Evolutionary conservation across 1,140 invertebrate species (phyloP), one percentile per base, ranked within the genome.

Genomic region (Bilobella aurantiaca): DNA sequence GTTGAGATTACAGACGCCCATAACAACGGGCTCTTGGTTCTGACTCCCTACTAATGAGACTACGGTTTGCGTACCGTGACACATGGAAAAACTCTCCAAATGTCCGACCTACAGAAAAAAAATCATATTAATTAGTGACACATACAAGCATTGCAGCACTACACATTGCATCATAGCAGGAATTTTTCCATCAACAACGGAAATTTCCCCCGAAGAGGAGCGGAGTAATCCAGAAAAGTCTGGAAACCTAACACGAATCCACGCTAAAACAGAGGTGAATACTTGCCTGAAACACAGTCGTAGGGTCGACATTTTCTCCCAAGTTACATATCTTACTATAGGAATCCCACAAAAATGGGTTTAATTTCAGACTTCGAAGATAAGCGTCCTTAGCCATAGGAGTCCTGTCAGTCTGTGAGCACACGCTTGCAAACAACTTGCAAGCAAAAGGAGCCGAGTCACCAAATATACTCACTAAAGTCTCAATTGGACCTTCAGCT

Each of bases 331-430:
- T 79, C 75, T 87, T 84, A 75, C 90, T 86, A 80, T 90, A 98
- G 3, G 91, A 87, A 76, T 91, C 87, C 93, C 93, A 98, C 74
- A 97, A 82, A 77, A 97, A 96, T 30, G 96, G 96, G 80, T 98
- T 98, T 29, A 96, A 75, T 76, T 90, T 90, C 2, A 98, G 80
- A 74, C 76, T 78, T 42, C 85, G 82, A 69, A 83, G 81, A 71
- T 88, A 84, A 3, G 88, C 88, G 71, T 93, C 93, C n/a, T 85
- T 82, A 8, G 91, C 93, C 77, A 87, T 86, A 64, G 80, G 76
- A 63, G 82, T 82, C 66, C 92, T 82, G 75, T 95, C 93, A 64
- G 91, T 94, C 77, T 87, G 86, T 66, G 84, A 86, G 78, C 85
- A 93, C 60, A 95, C 86, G 74, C 87, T 86, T 16, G 90, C 93